Percentiles rank a stretch among this genome's conserved stretches.
phyloP scores from a whole-genome alignment of 2,113 vertebrate genomes.

The Ophiodon elongatus region DNA sequence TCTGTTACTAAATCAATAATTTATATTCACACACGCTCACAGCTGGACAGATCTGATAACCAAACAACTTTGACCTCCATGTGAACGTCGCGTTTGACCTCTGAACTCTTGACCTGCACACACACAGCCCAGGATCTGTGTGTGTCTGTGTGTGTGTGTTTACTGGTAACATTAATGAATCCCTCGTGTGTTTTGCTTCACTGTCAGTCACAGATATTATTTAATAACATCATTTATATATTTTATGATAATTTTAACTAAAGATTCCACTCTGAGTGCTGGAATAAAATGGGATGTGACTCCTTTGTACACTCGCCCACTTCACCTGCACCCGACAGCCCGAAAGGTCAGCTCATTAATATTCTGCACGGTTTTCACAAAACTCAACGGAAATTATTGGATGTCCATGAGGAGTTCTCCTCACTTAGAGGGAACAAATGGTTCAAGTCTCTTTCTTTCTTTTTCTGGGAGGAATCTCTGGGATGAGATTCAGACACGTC shows the following conservation, averaged over 20 bases:
- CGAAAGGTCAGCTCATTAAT: constrained; percentile 7
- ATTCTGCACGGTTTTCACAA: background rate
- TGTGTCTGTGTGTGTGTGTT: constrained; percentile 17
- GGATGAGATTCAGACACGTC: too few relatives aligned
- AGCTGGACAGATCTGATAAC: constrained; percentile 65
- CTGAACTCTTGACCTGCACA: constrained; percentile 48
- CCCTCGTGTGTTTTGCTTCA: background rate
- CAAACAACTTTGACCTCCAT: constrained; percentile 38
- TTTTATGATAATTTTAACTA: background rate
- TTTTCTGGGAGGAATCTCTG: too few relatives aligned
- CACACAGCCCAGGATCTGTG: constrained; percentile 24
- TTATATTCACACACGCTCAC: constrained; percentile 16
- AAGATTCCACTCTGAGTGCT: background rate
- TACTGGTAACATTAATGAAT: constrained; percentile 1
- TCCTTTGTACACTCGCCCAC: background rate
- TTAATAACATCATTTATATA: too few relatives aligned
- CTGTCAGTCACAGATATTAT: too few relatives aligned
- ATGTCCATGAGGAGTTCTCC: background rate
- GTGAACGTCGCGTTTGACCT: constrained; percentile 30
- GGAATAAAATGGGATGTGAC: background rate
- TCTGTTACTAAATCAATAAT: constrained; percentile 58
- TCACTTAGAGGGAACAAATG: background rate
- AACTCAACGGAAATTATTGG: background rate
- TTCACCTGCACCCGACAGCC: background rate
- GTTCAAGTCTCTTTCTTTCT: background rate